A percentile compares a stretch with the other conserved stretches of the same genome.
phyloP scores from a whole-genome alignment of 2,888 invertebrate genomes.

The Nephrotoma flavescens region DNA sequence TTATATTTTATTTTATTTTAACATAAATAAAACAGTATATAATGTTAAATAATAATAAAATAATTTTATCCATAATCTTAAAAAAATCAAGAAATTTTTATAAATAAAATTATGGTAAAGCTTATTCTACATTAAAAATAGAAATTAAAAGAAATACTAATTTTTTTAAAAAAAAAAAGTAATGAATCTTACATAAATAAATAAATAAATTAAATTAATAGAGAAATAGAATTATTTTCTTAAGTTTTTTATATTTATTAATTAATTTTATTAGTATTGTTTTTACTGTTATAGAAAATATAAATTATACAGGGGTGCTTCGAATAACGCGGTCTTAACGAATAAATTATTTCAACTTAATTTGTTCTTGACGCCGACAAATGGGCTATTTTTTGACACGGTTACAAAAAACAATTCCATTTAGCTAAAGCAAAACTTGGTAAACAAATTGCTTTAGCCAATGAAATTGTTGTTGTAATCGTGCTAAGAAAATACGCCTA shows the following conservation, averaged over 20 bases:
- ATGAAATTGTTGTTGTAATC: too few species aligned
- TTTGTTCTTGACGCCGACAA: neutral
- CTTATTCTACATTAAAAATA: slow-evolving; percentile 11
- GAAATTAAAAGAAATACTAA: neutral
- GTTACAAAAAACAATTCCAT: too few species aligned
- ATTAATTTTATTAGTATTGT: neutral
- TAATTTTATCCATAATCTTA: neutral
- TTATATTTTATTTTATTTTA: neutral
- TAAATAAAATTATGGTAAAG: slow-evolving; percentile 9
- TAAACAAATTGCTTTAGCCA: too few species aligned
- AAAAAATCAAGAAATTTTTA: slow-evolving; percentile 3
- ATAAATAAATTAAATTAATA: neutral
- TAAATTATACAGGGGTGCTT: neutral
- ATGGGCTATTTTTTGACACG: too few species aligned
- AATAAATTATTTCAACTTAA: neutral
- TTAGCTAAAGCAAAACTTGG: too few species aligned
- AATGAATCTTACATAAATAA: neutral
- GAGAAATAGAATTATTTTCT: neutral
- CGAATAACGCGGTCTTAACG: neutral
- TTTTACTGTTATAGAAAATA: neutral
- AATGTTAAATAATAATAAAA: neutral
- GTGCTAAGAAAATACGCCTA: too few species aligned
- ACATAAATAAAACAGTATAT: neutral
- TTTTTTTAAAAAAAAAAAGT: neutral
- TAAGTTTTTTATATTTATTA: neutral